phyloP scores from a whole-genome alignment of 2,797 vertebrate genomes.

The Helostoma temminkii region DNA sequence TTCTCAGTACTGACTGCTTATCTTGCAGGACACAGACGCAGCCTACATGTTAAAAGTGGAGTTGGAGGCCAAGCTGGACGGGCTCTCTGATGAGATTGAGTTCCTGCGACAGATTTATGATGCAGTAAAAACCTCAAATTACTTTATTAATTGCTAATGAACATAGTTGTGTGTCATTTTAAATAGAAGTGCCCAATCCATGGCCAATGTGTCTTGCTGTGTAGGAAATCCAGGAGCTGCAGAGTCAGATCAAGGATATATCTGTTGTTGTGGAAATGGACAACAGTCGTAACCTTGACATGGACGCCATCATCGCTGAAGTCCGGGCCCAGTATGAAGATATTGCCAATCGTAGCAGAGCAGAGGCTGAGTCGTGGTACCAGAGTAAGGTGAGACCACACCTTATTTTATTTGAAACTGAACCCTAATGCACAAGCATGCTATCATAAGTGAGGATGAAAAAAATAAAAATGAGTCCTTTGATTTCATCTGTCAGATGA shows the following conservation, averaged over 20 bases:
- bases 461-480: neutral
- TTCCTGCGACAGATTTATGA: constrained; percentile 90
- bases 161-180: neutral
- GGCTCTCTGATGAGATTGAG: constrained; percentile 87
- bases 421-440: neutral
- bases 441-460: neutral
- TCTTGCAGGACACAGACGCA: constrained; percentile 88
- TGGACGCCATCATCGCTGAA: constrained; percentile 91
- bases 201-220: neutral
- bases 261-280: constrained; percentile 90
- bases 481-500: neutral
- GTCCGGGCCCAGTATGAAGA: constrained; percentile 91
- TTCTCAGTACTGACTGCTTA: constrained; percentile 19
- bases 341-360: constrained; percentile 89
- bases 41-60: constrained; percentile 90
- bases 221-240: constrained; percentile 85
- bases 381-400: constrained; percentile 84
- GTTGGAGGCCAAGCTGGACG: constrained; percentile 85
- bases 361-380: constrained; percentile 90
- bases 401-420: neutral
- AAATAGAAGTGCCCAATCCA: neutral
- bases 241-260: constrained; percentile 84
- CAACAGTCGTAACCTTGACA: constrained; percentile 88
- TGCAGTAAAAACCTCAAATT: constrained; percentile 73
- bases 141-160: neutral